Evolutionary conservation across 2,888 invertebrate species (phyloP), one percentile per base, ranked within the genome.

Genomic region (Chalcosyrphus nemorum): DNA sequence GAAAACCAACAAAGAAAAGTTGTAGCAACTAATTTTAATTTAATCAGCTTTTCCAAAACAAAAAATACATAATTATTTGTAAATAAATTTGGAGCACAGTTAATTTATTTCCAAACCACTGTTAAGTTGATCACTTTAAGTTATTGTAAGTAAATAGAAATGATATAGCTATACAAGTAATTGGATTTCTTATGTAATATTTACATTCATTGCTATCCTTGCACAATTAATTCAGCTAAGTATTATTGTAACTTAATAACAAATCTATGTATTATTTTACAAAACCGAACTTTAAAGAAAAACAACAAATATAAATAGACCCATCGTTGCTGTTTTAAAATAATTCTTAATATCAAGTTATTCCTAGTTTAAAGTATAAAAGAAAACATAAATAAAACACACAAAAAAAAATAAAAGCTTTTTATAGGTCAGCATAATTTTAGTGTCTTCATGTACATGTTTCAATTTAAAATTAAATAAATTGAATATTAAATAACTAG

Each of bases 391-490:
- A 24, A 47, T 3, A 43, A 71, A 17, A 56, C 4, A 27, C 5
- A 63, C n/a, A 47, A 57, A 56, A 47, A 17, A 45, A 38, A 72
- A 66, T 32, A 52, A 19, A 63, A 80, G 68, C 74, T 63, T 82
- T 72, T 77, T 63, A 78, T 72, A 82, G 78, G 72, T 77, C 78
- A 66, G 78, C 77, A 74, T 70, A 80, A 38, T 61, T 84, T 74
- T 75, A 70, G 74, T 80, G 74, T 80, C 74, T 85, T 81, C 71
- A 61, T 85, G 81, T 81, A 71, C 71, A 81, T 75, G 71, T 72
- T 85, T 81, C 61, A 81, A 85, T 71, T 81, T 50, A 61, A 76
- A 71, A 38, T 71, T 43, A 72, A 66, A 57, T 50, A 75, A 80
- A 81, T 59, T 85, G 52, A 85, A 85, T 66, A 59, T 61, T 71